A percentile compares a stretch with the other conserved stretches of the same genome.
Conservation (phyloP, 2,113 vertebrate species). For the Meleagris gallopavo region DNA sequence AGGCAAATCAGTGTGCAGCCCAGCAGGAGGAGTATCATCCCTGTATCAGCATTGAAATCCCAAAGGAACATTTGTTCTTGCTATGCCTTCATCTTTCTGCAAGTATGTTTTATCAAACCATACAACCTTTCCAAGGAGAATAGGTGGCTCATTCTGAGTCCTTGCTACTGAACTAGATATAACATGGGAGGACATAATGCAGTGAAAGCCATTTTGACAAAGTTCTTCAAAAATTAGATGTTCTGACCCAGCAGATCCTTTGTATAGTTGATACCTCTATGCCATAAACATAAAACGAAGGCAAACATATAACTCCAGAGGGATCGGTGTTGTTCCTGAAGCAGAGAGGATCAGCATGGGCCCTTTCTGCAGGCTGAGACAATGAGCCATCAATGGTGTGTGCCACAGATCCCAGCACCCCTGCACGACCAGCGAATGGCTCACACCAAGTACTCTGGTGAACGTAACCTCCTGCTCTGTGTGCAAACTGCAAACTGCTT, state of each 20-base stretch:
- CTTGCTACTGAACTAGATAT: rapidly evolving
- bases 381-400: neutral
- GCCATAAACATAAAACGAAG: rapidly evolving
- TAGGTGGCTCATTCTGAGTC: rapidly evolving
- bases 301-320: neutral
- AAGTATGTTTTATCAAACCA: rapidly evolving
- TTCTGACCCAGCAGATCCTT: neutral
- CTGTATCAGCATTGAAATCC: neutral
- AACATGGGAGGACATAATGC: neutral
- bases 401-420: neutral
- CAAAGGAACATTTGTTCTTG: neutral
- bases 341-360: neutral
- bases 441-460: rapidly evolving
- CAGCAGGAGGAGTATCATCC: neutral
- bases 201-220: neutral
- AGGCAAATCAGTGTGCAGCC: neutral
- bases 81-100: neutral
- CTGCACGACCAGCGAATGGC: rapidly evolving
- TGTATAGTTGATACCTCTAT: neutral
- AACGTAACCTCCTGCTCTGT: too few relatives aligned
- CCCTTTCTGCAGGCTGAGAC: neutral
- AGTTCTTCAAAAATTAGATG: neutral
- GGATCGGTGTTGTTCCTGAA: rapidly evolving
- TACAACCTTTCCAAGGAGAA: neutral
- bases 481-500: neutral